phyloP scores from a whole-genome alignment of 2,888 invertebrate species.

The Phorcus lineatus region DNA sequence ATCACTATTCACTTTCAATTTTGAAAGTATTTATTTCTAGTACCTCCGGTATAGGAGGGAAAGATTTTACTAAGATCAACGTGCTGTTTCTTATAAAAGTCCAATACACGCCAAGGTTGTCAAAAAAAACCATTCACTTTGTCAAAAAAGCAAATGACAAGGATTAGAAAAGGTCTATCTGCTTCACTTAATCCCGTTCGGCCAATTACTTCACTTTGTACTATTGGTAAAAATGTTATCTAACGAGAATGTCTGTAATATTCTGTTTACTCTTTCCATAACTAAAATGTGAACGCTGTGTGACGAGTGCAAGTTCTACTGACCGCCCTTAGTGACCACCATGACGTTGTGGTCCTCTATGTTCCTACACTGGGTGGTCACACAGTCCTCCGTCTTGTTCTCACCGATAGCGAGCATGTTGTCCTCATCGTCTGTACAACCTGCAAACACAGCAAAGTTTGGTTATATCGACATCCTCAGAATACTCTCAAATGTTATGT shows the following conservation, averaged over 20 bases:
- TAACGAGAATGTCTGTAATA: not conserved
- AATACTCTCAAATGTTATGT: not conserved
- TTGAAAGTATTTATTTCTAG: no score
- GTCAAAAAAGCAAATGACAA: no score
- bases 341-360: not conserved
- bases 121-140: no score
- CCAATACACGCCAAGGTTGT: no score
- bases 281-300: no score
- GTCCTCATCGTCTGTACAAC: constrained; percentile 51
- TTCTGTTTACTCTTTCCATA: not conserved
- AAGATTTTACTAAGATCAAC: no score
- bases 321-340: not conserved
- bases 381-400: constrained; percentile 40
- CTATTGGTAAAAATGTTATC: not conserved
- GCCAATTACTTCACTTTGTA: not conserved
- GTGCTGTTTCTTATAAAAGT: no score
- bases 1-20: no score
- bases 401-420: constrained; percentile 39
- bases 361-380: constrained; percentile 42
- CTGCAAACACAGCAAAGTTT: constrained; percentile 23
- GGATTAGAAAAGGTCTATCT: no score
- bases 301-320: not conserved
- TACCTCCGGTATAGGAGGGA: no score
- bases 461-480: not conserved
- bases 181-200: no score